These are phyloP conservation scores for Perognathus longimembris DNA, from an alignment of 2,113 vertebrate genomes.

Conservation along the genomic window DNA sequence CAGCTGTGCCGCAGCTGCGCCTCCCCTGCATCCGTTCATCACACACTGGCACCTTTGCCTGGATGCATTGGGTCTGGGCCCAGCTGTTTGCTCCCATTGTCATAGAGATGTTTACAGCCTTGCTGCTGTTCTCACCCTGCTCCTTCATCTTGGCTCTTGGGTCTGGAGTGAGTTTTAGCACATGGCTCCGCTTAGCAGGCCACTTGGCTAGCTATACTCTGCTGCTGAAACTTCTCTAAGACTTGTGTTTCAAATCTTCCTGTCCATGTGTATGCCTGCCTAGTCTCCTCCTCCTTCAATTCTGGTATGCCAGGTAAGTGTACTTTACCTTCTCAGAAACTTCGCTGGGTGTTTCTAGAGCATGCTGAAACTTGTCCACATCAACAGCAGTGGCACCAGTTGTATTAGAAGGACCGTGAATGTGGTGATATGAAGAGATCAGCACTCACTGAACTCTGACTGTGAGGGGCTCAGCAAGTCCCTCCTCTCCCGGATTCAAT, in stretches of 20 bases:
- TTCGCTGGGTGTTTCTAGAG: neutral
- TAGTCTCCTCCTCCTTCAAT: neutral
- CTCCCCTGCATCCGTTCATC: conserved; percentile 53
- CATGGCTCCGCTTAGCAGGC: neutral
- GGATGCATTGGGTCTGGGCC: conserved; percentile 43
- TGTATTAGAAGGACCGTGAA: neutral
- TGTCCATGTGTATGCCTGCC: neutral
- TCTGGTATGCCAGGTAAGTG: neutral
- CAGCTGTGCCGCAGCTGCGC: conserved; percentile 79
- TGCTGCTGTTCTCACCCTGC: conserved; percentile 30
- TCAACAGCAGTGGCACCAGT: neutral
- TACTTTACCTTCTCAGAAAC: neutral
- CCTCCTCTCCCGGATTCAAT: neutral
- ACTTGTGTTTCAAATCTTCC: neutral
- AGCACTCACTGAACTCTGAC: too few relatives aligned
- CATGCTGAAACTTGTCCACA: neutral
- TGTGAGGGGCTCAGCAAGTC: too few relatives aligned
- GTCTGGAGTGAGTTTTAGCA: conserved; percentile 33
- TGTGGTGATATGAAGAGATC: neutral
- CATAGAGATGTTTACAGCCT: conserved; percentile 72
- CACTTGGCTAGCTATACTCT: neutral
- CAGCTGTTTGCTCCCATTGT: conserved; percentile 75
- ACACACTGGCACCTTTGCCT: conserved; percentile 53
- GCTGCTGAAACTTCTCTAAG: neutral
- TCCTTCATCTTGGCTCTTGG: conserved; percentile 6